Evolutionary conservation across 2,113 vertebrate genomes (phyloP).

Genomic region (Morphnarchus princeps): DNA sequence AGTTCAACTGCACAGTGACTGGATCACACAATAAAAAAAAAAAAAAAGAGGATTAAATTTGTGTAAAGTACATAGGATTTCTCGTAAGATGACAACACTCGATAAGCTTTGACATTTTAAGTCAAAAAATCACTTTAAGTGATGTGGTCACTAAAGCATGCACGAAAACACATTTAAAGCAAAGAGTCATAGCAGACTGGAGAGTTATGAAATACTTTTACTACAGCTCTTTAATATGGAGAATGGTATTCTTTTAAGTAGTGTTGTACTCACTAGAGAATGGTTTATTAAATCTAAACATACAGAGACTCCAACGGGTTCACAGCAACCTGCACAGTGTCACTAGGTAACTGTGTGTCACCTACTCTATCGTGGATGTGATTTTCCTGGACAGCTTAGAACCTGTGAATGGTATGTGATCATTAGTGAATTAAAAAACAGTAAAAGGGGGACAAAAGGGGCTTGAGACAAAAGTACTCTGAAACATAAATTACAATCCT

Average conservation of each 20-base stretch:
- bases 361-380: neutral
- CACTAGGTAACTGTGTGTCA: neutral
- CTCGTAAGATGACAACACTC: neutral
- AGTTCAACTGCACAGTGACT: neutral
- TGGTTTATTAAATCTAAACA: neutral
- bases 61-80: neutral
- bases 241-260: neutral
- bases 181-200: neutral
- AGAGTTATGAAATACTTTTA: neutral
- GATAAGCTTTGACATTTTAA: neutral
- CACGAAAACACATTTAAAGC: neutral
- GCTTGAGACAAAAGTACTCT: neutral
- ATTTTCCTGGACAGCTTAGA: neutral
- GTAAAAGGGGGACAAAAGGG: neutral
- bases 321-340: neutral
- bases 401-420: neutral
- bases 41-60: neutral
- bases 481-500: neutral
- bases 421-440: neutral
- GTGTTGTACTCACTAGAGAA: neutral
- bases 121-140: neutral
- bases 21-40: neutral
- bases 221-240: neutral
- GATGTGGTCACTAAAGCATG: neutral
- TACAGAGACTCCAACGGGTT: neutral